Conservation (phyloP, 2,797 vertebrate species). For the Thamnophis elegans region DNA sequence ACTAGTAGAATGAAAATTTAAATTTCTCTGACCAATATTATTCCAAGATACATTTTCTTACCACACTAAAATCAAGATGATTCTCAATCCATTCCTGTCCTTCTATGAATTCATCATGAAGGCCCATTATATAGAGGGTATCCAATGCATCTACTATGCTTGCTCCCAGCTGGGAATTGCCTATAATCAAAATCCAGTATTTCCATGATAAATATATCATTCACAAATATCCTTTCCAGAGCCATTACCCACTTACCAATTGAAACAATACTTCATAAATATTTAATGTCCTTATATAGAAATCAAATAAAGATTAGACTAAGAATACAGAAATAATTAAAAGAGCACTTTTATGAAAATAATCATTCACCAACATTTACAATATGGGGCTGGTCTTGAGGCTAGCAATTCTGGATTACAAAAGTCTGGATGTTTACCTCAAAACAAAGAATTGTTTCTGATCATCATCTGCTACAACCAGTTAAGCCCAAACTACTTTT, state of each 20-base stretch:
- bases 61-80: conserved; percentile 95
- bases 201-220: conserved; percentile 45
- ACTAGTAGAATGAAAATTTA: neutral
- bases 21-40: conserved; percentile 3
- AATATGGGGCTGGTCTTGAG: neutral
- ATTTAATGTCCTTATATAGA: neutral
- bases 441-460: neutral
- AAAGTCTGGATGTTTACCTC: neutral
- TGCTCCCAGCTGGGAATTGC: conserved; percentile 94
- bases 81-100: conserved; percentile 96
- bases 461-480: neutral
- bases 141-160: conserved; percentile 96
- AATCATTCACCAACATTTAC: neutral
- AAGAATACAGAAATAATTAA: neutral
- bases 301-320: neutral
- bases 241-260: neutral
- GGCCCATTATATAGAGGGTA: conserved; percentile 97
- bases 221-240: neutral
- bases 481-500: neutral
- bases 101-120: conserved; percentile 94
- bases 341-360: neutral
- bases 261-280: neutral
- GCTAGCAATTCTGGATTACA: neutral
- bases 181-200: conserved; percentile 66
- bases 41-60: conserved; percentile 67